Percentiles rank a stretch among this genome's conserved stretches.
phyloP scores from a whole-genome alignment of 2,113 vertebrate species.

The Blennius ocellaris region DNA sequence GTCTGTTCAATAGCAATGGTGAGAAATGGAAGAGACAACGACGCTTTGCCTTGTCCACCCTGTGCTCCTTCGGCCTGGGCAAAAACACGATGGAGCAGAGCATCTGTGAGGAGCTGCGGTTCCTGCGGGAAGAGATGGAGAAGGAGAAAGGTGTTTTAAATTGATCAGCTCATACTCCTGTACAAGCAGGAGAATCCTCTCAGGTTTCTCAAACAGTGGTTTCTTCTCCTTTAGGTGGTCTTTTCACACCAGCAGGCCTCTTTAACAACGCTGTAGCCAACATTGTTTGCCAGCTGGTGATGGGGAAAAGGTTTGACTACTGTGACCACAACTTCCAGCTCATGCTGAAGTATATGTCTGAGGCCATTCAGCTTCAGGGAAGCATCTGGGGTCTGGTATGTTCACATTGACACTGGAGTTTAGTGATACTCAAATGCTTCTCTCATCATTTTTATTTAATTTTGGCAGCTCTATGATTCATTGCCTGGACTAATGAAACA shows the following conservation, averaged over 20 bases:
- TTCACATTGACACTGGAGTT: background rate
- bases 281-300: conserved; percentile 87
- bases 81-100: conserved; percentile 81
- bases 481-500: conserved; percentile 82
- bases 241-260: conserved; percentile 81
- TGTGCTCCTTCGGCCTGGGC: conserved; percentile 86
- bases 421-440: background rate
- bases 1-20: conserved; percentile 77
- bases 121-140: conserved; percentile 75
- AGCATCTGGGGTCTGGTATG: conserved; percentile 75
- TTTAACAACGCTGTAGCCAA: conserved; percentile 87
- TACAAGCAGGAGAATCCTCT: background rate
- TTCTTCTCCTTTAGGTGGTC: conserved; percentile 74
- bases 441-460: background rate
- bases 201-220: background rate
- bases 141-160: conserved; percentile 79
- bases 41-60: conserved; percentile 80
- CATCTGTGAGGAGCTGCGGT: conserved; percentile 83
- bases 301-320: conserved; percentile 87
- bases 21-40: conserved; percentile 82
- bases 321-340: conserved; percentile 81
- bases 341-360: conserved; percentile 78
- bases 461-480: conserved; percentile 76
- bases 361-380: conserved; percentile 52
- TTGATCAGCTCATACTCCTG: no score